Base-by-base conservation (phyloP, 53 echinoderm and acorn worm genomes). In the Echinarachnius parma region DNA sequence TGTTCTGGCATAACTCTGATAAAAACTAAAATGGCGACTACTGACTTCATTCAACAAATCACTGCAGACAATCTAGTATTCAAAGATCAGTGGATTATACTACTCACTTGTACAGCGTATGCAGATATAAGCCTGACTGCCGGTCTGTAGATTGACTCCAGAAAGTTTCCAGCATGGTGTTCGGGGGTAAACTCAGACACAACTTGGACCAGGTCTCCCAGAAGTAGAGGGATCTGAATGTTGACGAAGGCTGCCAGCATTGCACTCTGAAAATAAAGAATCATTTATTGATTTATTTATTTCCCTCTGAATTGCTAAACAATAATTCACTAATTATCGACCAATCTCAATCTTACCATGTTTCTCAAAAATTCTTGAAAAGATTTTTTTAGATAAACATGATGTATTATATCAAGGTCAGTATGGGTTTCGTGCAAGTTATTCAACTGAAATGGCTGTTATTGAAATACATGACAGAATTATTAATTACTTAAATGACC, bases 211-310 rank as follows among this genome's bases (percentile, higher is more conserved):
- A 98, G 83, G 76, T 98, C 81, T 20, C 98, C 98, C 2, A 98
- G n/a, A n/a, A n/a, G n/a, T n/a, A 98, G 62, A 20, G 98, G 91
- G 29, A 98, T 88, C 68, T 98, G 90, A 50, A 98, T 80, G 61
- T 92, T 91, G 69, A 98, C 62, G 60, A 98, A 48, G 19, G 98
- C 98, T 21, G 83, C 98, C 5, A 80, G 75, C 25, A 98, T 64
- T 9, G 98, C 98, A 92, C 91, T 98, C 98, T 91, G 81, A 39
- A 31, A 60, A n/a, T 4, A n/a, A 16, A 60, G 60, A 4, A 27
- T 32, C 18, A 32, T 3, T 14, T 16, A 10, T 50, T 50, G 4
- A n/a, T n/a, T 4, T n/a, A 50, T 50, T n/a, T 50, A 10, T 50
- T 50, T 10, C 21, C 13, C 7, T 39, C 7, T 39, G 39, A 13